Evolutionary conservation across 2,888 invertebrate genomes (phyloP), one percentile per base, ranked within the genome.

Genomic region (Drosophila bunnanda): DNA sequence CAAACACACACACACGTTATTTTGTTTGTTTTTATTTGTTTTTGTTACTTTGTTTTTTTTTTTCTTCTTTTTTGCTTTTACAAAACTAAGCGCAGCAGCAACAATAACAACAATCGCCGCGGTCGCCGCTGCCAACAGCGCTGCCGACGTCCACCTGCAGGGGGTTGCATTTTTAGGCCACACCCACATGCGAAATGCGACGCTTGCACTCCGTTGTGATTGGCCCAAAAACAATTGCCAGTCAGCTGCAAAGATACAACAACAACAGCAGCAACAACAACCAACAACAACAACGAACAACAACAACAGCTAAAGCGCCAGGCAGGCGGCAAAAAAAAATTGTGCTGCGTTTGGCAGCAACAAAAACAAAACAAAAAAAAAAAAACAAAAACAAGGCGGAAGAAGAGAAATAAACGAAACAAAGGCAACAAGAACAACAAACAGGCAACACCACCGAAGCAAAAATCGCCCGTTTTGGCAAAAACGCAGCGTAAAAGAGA

Each of bases 81-180:
- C 72, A 32, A 50, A 32, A 17, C 17, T 25, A 25, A 13, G 4
- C 36, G 28, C 46, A 52, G 44, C 20, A 50, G 50, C 28, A 75
- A 44, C 50, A 61, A 61, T 46, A 62, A 62, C 4, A 32, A 15
- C 36, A 15, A 0, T 1, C 17, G 7, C 22, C 48, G 20, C 32
- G 22, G 32, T 20, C 58, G 17, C 41, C 71, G 60, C 48, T 38
- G 43, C 32, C 58, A 69, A 69, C 81, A 78, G 79, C 83, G 78
- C 82, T 67, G 67, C 56, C 64, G 20, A 52, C 80, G 86, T 86
- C 83, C 86, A 82, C 84, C 87, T 86, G 86, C 87, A 84, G 86
- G 90, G 90, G 91, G 90, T 90, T 91, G 90, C 91, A 91, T 83
- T 87, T 73, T 83, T 90, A 90, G 89, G 91, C 91, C 91, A 91